phyloP scores from a whole-genome alignment of 2,797 vertebrate species.

The Phyllotis vaccarum region DNA sequence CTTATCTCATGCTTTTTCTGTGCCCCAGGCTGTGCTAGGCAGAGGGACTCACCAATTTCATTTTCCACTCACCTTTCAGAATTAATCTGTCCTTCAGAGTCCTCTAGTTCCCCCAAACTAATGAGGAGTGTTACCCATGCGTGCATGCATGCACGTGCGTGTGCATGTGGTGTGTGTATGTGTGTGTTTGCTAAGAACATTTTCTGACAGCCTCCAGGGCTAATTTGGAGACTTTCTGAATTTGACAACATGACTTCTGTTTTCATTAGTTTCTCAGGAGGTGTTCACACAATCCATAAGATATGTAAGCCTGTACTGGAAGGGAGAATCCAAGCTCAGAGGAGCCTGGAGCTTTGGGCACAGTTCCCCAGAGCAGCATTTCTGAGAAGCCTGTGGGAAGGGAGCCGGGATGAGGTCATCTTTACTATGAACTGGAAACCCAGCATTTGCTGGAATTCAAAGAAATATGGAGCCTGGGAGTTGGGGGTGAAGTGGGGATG shows the following conservation, averaged over 20 bases:
- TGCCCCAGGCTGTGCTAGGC: not conserved
- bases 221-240: conserved; percentile 66
- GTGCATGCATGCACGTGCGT: not conserved
- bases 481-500: not conserved
- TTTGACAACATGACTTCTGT: conserved; percentile 64
- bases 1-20: not conserved
- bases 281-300: conserved; percentile 68
- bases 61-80: not conserved
- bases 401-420: not conserved
- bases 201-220: conserved; percentile 66
- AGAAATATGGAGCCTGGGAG: not conserved
- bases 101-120: not conserved
- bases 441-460: conserved; percentile 28
- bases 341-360: not conserved
- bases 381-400: conserved; percentile 57
- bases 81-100: conserved; percentile 8
- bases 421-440: not conserved
- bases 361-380: conserved; percentile 42
- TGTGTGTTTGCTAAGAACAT: conserved; percentile 24
- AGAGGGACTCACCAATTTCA: not conserved
- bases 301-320: conserved; percentile 54
- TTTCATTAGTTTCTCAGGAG: conserved; percentile 80
- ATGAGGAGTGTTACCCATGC: not conserved
- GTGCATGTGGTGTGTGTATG: not conserved
- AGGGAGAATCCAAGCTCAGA: not conserved